Conservation (phyloP, 2,113 vertebrate genomes). For the Arothron firmamentum region DNA sequence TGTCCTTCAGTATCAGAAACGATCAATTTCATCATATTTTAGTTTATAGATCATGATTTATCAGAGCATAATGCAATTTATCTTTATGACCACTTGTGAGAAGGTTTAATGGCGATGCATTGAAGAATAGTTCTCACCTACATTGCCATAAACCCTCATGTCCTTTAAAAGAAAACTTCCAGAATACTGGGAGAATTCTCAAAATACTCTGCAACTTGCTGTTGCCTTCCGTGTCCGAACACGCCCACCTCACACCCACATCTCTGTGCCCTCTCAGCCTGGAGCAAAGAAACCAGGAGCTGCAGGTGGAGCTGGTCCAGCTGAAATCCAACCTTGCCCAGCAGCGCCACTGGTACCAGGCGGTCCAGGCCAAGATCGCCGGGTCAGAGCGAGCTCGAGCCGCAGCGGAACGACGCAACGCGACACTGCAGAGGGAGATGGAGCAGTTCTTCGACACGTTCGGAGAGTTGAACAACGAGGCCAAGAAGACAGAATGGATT, state of each 20-base stretch:
- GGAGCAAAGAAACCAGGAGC: slow-evolving; percentile 74
- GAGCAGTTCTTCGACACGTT: slow-evolving; percentile 82
- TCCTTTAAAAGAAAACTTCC: too few relatives aligned
- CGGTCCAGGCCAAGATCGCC: slow-evolving; percentile 67
- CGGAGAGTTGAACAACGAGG: slow-evolving; percentile 74
- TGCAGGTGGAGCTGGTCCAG: slow-evolving; percentile 69
- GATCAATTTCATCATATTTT: too few relatives aligned
- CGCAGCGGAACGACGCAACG: slow-evolving; percentile 73
- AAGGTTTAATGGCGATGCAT: too few relatives aligned
- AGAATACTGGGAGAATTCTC: too few relatives aligned
- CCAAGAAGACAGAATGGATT: slow-evolving; percentile 67
- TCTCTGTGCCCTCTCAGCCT: slow-evolving; percentile 60
- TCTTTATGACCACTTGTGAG: too few relatives aligned
- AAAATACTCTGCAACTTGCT: too few relatives aligned
- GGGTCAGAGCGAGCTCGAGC: slow-evolving; percentile 71
- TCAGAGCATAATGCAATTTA: too few relatives aligned
- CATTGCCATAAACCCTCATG: too few relatives aligned
- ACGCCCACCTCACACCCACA: not conserved
- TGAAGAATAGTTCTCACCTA: too few relatives aligned
- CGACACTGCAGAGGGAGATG: slow-evolving; percentile 76
- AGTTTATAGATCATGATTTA: too few relatives aligned
- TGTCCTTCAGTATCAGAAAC: too few relatives aligned
- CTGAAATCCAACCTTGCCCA: slow-evolving; percentile 70
- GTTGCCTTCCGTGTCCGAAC: too few relatives aligned
- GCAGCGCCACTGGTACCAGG: slow-evolving; percentile 70